These are phyloP conservation scores for Myripristis jacobus DNA, from an alignment of 2,797 vertebrate species.

Conservation along the genomic window DNA sequence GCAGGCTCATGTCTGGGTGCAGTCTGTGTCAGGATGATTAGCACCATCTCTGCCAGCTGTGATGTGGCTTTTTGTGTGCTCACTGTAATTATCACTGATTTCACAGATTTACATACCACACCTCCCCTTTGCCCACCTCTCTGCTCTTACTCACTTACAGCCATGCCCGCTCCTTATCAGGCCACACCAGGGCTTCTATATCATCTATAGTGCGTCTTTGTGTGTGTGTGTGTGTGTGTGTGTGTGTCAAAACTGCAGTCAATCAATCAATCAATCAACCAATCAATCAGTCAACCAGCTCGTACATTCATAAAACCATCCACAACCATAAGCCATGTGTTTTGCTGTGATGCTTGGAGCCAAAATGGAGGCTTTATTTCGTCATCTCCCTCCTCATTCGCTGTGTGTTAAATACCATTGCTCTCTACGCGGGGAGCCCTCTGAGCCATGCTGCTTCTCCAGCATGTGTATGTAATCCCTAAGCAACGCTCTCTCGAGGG, in stretches of 20 bases:
- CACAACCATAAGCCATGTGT: conserved; percentile 8
- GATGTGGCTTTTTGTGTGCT: conserved; percentile 84
- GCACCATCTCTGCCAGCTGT: conserved; percentile 82
- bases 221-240: conserved; percentile 8
- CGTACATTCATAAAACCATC: conserved; percentile 22
- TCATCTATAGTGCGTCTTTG: conserved; percentile 22
- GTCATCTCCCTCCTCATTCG: conserved; percentile 62
- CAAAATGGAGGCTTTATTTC: conserved; percentile 79
- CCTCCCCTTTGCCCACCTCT: conserved; percentile 76
- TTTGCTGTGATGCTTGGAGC: conserved; percentile 55
- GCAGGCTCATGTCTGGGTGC: conserved; percentile 64
- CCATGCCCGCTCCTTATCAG: conserved; percentile 55
- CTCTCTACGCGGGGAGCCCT: conserved; percentile 75
- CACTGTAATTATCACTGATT: conserved; percentile 84
- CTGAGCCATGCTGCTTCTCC: conserved; percentile 76
- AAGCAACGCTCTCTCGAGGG: conserved; percentile 85
- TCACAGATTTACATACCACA: conserved; percentile 82
- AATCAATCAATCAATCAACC: conserved; percentile 15
- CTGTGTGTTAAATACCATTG: conserved; percentile 78
- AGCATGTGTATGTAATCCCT: conserved; percentile 81
- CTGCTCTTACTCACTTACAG: conserved; percentile 79
- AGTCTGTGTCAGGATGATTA: conserved; percentile 82
- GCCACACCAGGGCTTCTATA: conserved; percentile 28
- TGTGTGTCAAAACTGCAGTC: too few species aligned
- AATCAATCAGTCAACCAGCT: neutral